Percentiles rank a stretch among this genome's conserved stretches.
Conservation (phyloP, 2,888 invertebrate genomes). For the Thumatha senex region DNA sequence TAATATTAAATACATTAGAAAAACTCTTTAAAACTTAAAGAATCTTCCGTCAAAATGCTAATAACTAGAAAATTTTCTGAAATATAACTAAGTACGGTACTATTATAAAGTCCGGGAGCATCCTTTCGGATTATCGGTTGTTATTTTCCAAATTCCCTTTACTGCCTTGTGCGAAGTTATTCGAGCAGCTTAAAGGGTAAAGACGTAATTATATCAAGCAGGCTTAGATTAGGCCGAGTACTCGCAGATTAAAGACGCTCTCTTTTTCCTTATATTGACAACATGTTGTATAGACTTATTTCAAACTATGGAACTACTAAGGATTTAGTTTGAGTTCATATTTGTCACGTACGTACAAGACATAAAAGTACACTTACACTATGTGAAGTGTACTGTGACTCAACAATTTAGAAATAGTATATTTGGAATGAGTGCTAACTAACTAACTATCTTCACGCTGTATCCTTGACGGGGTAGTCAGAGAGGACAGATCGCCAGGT, state of each 20-base stretch:
- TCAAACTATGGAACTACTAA: conserved; percentile 32
- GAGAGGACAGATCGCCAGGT: too few species aligned
- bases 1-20: too few species aligned
- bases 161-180: conserved; percentile 16
- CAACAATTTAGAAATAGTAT: too few species aligned
- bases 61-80: neutral
- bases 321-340: neutral
- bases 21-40: too few species aligned
- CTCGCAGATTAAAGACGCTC: conserved; percentile 24
- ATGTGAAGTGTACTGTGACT: too few species aligned
- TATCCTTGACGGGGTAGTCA: too few species aligned
- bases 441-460: too few species aligned
- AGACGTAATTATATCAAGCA: conserved; percentile 33
- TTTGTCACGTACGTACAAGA: too few species aligned
- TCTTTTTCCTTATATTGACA: conserved; percentile 15
- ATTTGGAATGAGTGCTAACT: too few species aligned
- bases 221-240: conserved; percentile 23
- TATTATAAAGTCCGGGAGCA: conserved; percentile 10
- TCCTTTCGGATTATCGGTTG: conserved; percentile 18
- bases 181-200: conserved; percentile 32
- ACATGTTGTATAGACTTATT: conserved; percentile 19
- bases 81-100: neutral
- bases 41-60: neutral
- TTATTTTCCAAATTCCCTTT: conserved; percentile 27
- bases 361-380: too few species aligned